Conservation (phyloP, 2,797 vertebrate species). For the Champsocephalus gunnari region DNA sequence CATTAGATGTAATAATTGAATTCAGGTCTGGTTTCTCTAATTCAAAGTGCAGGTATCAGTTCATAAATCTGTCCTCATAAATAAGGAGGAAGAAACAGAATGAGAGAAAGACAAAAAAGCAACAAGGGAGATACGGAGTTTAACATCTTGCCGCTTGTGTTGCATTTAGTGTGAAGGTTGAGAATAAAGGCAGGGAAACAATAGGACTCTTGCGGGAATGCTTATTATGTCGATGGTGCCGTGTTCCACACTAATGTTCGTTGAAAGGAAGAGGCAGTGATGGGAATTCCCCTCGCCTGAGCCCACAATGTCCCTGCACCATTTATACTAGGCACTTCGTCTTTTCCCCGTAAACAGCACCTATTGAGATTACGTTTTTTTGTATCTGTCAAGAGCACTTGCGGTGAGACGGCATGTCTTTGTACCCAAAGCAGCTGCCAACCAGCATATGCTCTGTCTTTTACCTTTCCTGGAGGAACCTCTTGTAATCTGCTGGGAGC, state of each 20-base stretch:
- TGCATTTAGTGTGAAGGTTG: slow-evolving; percentile 59
- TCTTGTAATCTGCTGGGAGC: slow-evolving; percentile 70
- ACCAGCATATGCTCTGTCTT: slow-evolving; percentile 70
- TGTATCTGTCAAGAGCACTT: slow-evolving; percentile 72
- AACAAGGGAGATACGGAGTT: slow-evolving; percentile 44
- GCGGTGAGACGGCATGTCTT: slow-evolving; percentile 57
- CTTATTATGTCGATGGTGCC: slow-evolving; percentile 65
- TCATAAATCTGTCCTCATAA: slow-evolving; percentile 21
- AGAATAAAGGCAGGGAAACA: slow-evolving; percentile 61
- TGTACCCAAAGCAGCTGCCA: slow-evolving; percentile 75
- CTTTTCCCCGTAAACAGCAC: slow-evolving; percentile 53
- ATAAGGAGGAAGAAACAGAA: neutral
- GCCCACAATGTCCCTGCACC: slow-evolving; percentile 63
- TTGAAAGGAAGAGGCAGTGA: slow-evolving; percentile 60
- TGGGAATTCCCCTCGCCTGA: slow-evolving; percentile 59
- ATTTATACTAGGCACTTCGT: slow-evolving; percentile 64
- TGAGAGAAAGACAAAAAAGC: slow-evolving; percentile 6
- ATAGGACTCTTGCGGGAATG: slow-evolving; percentile 59
- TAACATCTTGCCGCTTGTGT: slow-evolving; percentile 48
- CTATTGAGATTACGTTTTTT: slow-evolving; percentile 69
- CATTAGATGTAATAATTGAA: neutral
- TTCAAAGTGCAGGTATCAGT: slow-evolving; percentile 21
- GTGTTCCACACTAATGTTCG: slow-evolving; percentile 65
- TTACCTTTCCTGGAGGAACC: slow-evolving; percentile 62
- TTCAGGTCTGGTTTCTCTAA: neutral